phyloP scores from a whole-genome alignment of 2,113 vertebrate genomes.

The Symphodus melops region DNA sequence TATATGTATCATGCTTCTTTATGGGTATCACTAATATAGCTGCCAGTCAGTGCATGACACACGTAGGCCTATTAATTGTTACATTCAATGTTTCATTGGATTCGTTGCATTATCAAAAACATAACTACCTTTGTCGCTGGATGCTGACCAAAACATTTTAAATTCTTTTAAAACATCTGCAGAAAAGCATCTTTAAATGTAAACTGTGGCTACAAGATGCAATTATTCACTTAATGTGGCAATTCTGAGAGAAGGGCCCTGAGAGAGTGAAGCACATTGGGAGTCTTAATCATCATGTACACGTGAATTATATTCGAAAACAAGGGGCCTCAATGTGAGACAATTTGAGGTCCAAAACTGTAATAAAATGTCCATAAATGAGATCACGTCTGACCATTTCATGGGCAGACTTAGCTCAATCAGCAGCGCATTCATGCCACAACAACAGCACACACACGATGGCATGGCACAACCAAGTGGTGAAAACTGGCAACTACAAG shows the following conservation, averaged over 20 bases:
- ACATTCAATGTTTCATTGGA: neutral
- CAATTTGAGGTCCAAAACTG: slow-evolving; percentile 13
- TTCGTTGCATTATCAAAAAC: neutral
- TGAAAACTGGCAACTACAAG: slow-evolving; percentile 33
- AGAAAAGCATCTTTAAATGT: neutral
- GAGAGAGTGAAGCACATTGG: slow-evolving; percentile 16
- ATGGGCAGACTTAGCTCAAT: slow-evolving; percentile 1
- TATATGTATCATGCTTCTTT: too few relatives aligned
- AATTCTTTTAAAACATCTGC: neutral
- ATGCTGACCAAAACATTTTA: neutral
- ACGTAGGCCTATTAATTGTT: neutral
- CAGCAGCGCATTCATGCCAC: neutral
- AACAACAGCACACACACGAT: neutral
- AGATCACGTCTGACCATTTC: slow-evolving; percentile 3
- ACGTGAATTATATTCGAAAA: slow-evolving; percentile 26
- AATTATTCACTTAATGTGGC: slow-evolving; percentile 28
- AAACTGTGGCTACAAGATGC: slow-evolving; percentile 10
- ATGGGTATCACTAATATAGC: too few relatives aligned
- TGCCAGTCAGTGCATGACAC: neutral
- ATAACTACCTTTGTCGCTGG: neutral
- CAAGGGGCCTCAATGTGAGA: slow-evolving; percentile 72
- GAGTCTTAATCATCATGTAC: slow-evolving; percentile 23
- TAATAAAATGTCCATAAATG: slow-evolving; percentile 11
- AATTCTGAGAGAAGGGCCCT: slow-evolving; percentile 27
- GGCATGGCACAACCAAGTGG: slow-evolving; percentile 56